Conservation (phyloP, 2,797 vertebrate species). For the Oreonectes daqikongensis region DNA sequence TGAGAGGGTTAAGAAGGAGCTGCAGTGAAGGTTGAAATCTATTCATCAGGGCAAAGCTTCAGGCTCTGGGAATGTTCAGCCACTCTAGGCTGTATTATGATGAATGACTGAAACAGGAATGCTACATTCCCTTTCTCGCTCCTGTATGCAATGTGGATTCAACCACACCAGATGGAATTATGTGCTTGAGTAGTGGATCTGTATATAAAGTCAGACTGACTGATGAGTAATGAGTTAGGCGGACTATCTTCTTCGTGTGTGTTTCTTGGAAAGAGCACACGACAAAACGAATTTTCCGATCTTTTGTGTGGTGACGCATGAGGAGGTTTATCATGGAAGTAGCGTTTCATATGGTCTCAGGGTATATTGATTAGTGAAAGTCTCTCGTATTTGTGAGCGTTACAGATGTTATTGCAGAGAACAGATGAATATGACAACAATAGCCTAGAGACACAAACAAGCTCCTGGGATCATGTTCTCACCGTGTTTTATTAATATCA, state of each 20-base stretch:
- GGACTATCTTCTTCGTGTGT: constrained; percentile 17
- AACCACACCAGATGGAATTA: constrained; percentile 49
- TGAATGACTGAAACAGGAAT: constrained; percentile 62
- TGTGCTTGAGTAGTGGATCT: constrained; percentile 50
- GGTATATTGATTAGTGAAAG: constrained; percentile 28
- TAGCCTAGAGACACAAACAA: constrained; percentile 21
- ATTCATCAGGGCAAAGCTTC: constrained; percentile 55
- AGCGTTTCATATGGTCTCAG: constrained; percentile 23
- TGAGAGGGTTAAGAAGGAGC: constrained; percentile 31
- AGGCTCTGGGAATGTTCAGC: constrained; percentile 45
- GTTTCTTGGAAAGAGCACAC: constrained; percentile 40
- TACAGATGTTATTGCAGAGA: constrained; percentile 21
- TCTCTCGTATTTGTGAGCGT: constrained; percentile 2
- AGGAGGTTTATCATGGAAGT: constrained; percentile 14
- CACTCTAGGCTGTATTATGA: constrained; percentile 46
- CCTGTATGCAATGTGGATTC: constrained; percentile 9
- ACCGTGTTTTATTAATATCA: constrained; percentile 18
- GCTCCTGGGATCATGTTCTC: constrained; percentile 9
- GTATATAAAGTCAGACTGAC: constrained; percentile 39
- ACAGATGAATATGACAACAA: constrained; percentile 30
- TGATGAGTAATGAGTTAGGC: constrained; percentile 51
- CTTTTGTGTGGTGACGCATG: constrained; percentile 1
- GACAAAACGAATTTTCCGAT: constrained; percentile 20
- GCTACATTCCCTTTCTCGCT: constrained; percentile 30
- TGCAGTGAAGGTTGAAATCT: constrained; percentile 40